Base-by-base conservation (phyloP, 2,797 vertebrate species). In the Hemitrygon akajei region DNA sequence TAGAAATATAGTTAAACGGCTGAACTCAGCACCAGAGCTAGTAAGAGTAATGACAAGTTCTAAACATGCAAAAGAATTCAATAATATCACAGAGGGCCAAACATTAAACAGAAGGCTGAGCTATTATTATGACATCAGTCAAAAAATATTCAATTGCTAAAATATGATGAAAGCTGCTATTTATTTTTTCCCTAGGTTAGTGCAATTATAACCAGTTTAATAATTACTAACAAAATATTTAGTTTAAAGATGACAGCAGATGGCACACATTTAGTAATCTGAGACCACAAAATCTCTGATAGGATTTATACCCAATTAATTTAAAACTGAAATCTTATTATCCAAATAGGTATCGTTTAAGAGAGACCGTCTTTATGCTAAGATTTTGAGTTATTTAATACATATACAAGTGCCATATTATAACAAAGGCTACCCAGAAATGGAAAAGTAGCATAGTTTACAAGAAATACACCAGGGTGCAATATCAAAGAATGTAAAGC, bases 131-230 rank as follows among this genome's bases (percentile, higher is more conserved):
- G 47, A 47, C 47, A 47, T 66, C 18, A n/a, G 91, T 76, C 71
- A 76, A 76, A 47, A 12, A 93, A 75, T 76, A 73, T 93, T 71
- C 40, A 18, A 58, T 47, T 40, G 25, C 25, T 40, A 93, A 40
- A 93, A 76, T 56, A 93, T 93, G 47, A 37, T 30, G 71, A 75
- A 56, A 56, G 91, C 71, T 92, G 91, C 60, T 37, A 93, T 58
- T 56, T 93, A 47, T 91, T 40, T 37, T 93, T 76, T 69, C 20
- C 47, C 10, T 25, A 92, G 11, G 22, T 14, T 27, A 25, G 91
- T 30, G 37, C 20, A 75, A 93, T 93, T 93, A 73, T 73, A 73
- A 73, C 93, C 14, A 76, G 27, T 73, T 73, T 27, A n/a, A 76
- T 73, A 47, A 71, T 56, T 27, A n/a, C 69, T 76, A 47, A 76